Evolutionary conservation across 2,888 invertebrate species (phyloP).

Genomic region (Leuctra nigra): DNA sequence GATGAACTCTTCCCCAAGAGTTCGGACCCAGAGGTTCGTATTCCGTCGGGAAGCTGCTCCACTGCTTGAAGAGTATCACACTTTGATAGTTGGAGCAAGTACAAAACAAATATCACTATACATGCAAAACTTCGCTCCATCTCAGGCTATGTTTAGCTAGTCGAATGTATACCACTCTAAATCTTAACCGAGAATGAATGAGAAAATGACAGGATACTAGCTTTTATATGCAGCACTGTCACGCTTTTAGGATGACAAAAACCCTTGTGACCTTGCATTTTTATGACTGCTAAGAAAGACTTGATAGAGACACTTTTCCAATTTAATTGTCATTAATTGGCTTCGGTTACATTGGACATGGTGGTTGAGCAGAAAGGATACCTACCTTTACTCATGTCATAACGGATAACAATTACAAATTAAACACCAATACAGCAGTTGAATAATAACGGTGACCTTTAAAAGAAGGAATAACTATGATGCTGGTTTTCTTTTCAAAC

Average conservation of each 20-base stretch:
- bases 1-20: conserved; percentile 1
- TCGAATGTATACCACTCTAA: background rate
- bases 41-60: conserved; percentile 20
- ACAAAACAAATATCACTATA: background rate
- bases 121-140: background rate
- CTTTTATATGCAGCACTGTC: conserved; percentile 5
- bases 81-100: background rate
- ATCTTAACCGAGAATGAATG: conserved; percentile 5
- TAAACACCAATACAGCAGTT: background rate
- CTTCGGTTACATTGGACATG: conserved; percentile 13
- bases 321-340: conserved; percentile 17
- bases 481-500: background rate
- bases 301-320: conserved; percentile 12
- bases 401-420: background rate
- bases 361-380: conserved; percentile 13
- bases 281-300: background rate
- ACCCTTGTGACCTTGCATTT: conserved; percentile 4
- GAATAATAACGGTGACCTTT: conserved; percentile 5
- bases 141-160: background rate
- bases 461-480: background rate
- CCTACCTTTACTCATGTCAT: conserved; percentile 7
- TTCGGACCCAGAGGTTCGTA: conserved; percentile 3
- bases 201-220: background rate
- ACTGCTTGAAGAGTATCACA: conserved; percentile 14
- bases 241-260: conserved; percentile 5